Percentiles rank a stretch among this genome's conserved stretches.
Evolutionary conservation across 2,797 vertebrate species (phyloP).

Genomic region (Myotis myotis): DNA sequence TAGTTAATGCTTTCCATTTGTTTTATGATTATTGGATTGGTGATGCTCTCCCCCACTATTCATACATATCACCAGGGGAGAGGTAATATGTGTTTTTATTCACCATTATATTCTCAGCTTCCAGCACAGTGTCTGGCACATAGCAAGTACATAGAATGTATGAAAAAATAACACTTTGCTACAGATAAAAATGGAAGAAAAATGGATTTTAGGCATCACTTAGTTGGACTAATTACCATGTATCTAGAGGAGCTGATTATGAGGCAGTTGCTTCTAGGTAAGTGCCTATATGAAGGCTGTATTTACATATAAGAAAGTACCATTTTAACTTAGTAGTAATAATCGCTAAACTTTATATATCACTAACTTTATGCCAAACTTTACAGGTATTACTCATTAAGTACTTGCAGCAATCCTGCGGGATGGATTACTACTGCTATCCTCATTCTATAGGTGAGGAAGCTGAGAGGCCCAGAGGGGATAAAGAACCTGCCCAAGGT

Average conservation of each 20-base stretch:
- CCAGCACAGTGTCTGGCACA: not conserved
- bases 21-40: slow-evolving; percentile 3
- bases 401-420: not conserved
- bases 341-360: not conserved
- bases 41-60: not conserved
- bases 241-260: not conserved
- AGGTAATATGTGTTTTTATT: not conserved
- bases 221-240: not conserved
- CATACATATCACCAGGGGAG: not conserved
- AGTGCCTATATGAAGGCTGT: not conserved
- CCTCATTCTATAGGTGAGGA: not conserved
- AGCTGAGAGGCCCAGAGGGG: not conserved
- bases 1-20: slow-evolving; percentile 35
- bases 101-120: not conserved
- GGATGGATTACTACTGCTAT: not conserved
- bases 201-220: not conserved
- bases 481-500: not conserved
- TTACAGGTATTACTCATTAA: not conserved
- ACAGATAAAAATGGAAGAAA: not conserved
- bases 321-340: not conserved
- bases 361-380: not conserved
- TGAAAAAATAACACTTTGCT: not conserved
- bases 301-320: not conserved
- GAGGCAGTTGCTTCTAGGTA: not conserved
- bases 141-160: not conserved